These are phyloP conservation scores for Porites cylindrica DNA, from an alignment of 92 coral and sea anemone species.

Conservation along the genomic window DNA sequence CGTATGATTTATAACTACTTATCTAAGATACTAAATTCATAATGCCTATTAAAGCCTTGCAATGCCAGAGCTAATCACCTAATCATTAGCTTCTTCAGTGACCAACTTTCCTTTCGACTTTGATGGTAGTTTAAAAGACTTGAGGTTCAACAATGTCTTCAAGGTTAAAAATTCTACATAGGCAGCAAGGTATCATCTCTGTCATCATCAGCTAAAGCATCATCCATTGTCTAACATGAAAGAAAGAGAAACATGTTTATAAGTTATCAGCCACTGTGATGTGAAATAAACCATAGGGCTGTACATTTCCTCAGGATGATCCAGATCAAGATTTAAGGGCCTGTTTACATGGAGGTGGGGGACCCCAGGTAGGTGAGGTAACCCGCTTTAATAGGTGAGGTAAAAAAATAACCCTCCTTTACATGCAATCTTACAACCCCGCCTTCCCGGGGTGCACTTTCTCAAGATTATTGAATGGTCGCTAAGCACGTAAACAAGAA, in stretches of 20 bases:
- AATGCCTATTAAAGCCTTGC: not conserved
- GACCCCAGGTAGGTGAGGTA: too few species aligned
- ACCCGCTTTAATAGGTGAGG: too few species aligned
- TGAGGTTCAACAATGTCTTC: not conserved
- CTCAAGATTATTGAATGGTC: too few species aligned
- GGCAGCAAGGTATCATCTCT: constrained; percentile 79
- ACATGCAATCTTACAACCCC: too few species aligned
- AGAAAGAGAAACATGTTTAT: not conserved
- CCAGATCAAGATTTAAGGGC: too few species aligned
- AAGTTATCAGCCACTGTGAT: not conserved
- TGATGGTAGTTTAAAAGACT: not conserved
- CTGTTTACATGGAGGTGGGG: too few species aligned
- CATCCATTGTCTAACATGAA: constrained; percentile 79
- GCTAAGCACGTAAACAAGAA: too few species aligned
- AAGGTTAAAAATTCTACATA: constrained; percentile 49
- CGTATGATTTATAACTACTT: not conserved
- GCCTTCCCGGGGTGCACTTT: too few species aligned
- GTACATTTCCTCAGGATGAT: not conserved
- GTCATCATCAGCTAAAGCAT: constrained; percentile 85
- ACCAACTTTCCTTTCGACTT: not conserved
- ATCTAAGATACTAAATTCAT: not conserved
- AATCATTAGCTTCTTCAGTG: not conserved
- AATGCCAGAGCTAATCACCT: not conserved
- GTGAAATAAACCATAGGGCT: not conserved
- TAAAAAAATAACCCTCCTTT: too few species aligned